Percentiles rank a stretch among this genome's conserved stretches.
Evolutionary conservation across 2,888 invertebrate species (phyloP).

Genomic region (Drosophila eohydei): DNA sequence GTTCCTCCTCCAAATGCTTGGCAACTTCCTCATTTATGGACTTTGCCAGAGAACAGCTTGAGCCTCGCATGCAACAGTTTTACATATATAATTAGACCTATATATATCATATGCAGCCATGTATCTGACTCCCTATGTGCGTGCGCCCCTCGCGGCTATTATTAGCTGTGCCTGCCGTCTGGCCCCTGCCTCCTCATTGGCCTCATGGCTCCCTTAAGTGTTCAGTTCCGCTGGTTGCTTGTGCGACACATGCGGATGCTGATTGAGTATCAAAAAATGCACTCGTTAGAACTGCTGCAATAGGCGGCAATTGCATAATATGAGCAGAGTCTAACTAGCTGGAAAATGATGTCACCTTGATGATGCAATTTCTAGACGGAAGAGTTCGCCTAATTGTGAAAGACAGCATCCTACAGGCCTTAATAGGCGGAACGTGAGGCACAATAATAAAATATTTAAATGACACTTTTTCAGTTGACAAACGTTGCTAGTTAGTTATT

Average conservation of each 20-base stretch:
- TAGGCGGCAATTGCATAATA: conserved; percentile 69
- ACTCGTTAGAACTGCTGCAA: conserved; percentile 47
- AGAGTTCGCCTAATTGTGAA: conserved; percentile 60
- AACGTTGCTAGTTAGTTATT: not conserved
- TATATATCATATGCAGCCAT: conserved; percentile 24
- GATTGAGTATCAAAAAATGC: conserved; percentile 52
- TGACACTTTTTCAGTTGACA: not conserved
- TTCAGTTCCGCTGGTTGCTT: conserved; percentile 68
- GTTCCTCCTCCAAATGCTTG: conserved; percentile 11
- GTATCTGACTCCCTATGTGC: conserved; percentile 26
- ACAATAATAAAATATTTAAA: not conserved
- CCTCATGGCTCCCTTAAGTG: conserved; percentile 62
- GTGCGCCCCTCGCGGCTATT: conserved; percentile 67
- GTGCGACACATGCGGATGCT: conserved; percentile 28
- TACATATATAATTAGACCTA: conserved; percentile 56
- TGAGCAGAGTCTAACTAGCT: conserved; percentile 18
- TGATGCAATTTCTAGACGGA: conserved; percentile 51
- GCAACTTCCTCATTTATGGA: conserved; percentile 65
- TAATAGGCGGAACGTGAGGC: not conserved
- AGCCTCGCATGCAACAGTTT: conserved; percentile 48
- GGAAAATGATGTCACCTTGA: conserved; percentile 60
- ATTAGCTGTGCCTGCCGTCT: conserved; percentile 48
- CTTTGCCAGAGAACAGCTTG: conserved; percentile 42
- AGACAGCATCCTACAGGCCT: conserved; percentile 66
- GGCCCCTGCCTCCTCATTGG: not conserved